These are phyloP conservation scores for Corythaixoides concolor DNA, from an alignment of 2,113 vertebrate species.

Conservation along the genomic window DNA sequence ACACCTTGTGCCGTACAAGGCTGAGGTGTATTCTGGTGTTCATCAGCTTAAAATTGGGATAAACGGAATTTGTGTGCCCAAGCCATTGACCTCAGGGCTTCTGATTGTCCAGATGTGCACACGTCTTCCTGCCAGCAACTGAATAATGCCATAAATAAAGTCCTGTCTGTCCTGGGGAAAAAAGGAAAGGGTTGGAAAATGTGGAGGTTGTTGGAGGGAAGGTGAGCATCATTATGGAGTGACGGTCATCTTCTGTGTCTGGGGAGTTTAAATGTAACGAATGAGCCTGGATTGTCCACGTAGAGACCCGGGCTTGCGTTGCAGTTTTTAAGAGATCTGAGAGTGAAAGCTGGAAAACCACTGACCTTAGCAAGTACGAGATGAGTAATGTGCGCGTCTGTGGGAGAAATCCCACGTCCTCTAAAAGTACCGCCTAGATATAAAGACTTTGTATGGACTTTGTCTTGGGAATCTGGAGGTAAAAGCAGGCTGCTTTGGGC, in stretches of 20 bases:
- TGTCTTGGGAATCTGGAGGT: not conserved
- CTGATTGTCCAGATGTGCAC: not conserved
- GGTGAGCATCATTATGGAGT: not conserved
- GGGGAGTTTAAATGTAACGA: not conserved
- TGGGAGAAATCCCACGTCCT: not conserved
- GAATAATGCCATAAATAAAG: not conserved
- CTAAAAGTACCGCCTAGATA: not conserved
- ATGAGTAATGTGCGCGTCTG: not conserved
- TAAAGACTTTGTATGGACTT: not conserved
- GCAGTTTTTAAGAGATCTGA: not conserved
- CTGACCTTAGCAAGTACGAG: not conserved
- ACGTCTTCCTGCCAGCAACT: not conserved
- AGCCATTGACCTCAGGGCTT: not conserved
- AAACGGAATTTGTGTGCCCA: not conserved
- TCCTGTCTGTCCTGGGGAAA: not conserved
- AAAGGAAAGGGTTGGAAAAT: not conserved
- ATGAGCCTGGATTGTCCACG: not conserved
- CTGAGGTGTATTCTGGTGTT: not conserved
- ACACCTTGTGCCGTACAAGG: not conserved
- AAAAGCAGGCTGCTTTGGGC: not conserved
- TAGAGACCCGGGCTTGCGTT: not conserved
- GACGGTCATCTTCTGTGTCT: not conserved
- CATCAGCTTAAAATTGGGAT: not conserved
- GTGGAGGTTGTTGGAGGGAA: not conserved
- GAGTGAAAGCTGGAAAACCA: not conserved